Evolutionary conservation across 2,888 invertebrate genomes (phyloP).

Genomic region (Caprella mutica): DNA sequence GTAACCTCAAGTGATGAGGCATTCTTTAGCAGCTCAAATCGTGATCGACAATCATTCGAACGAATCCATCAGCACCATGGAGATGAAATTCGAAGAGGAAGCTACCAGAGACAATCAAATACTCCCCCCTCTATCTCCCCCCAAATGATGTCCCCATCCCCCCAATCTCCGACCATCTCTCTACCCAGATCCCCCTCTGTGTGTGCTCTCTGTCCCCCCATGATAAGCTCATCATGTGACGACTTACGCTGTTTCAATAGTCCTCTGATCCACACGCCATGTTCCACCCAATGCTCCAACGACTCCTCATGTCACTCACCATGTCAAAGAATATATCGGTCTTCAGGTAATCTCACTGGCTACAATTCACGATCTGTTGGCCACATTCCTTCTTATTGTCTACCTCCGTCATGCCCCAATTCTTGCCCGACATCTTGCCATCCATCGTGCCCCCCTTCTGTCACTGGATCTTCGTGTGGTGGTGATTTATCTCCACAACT

Average conservation of each 20-base stretch:
- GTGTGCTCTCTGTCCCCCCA: conserved; percentile 3
- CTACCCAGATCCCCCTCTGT: neutral
- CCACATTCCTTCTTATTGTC: neutral
- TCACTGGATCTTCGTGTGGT: neutral
- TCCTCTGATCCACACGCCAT: conserved; percentile 3
- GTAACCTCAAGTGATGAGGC: too few species aligned
- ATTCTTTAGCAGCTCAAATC: conserved; percentile 1
- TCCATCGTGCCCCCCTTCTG: conserved; percentile 2
- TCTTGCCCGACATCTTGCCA: conserved; percentile 1
- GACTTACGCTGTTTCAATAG: conserved; percentile 9
- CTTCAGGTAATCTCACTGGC: too few species aligned
- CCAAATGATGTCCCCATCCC: conserved; percentile 5
- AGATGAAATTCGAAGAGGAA: neutral
- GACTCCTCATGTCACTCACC: conserved; percentile 5
- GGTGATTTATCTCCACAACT: neutral
- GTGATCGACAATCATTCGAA: neutral
- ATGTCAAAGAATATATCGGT: too few species aligned
- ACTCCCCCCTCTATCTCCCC: conserved; percentile 6
- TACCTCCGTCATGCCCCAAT: conserved; percentile 5
- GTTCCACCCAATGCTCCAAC: conserved; percentile 3
- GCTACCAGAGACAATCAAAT: neutral
- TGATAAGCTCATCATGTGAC: neutral
- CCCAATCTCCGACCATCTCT: neutral
- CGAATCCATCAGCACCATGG: too few species aligned
- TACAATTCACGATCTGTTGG: too few species aligned